A percentile compares a stretch with the other conserved stretches of the same genome.
phyloP scores from a whole-genome alignment of 2,113 vertebrate species.

The Panthera leo region DNA sequence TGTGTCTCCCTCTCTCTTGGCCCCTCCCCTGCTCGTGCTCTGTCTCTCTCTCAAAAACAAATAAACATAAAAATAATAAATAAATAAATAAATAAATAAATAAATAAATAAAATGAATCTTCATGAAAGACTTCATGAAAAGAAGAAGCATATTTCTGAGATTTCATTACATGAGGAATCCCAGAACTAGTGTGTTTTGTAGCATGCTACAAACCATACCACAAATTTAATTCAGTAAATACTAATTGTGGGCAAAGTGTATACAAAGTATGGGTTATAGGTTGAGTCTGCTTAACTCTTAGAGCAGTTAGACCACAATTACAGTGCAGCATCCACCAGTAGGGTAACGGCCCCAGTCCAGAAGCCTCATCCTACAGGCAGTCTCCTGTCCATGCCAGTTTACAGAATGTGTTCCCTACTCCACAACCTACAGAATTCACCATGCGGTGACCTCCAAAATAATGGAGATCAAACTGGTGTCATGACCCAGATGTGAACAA shows the following conservation, averaged over 20 bases:
- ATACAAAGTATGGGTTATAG: neutral
- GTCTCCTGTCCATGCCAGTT: neutral
- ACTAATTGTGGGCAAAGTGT: neutral
- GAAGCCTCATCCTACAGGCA: neutral
- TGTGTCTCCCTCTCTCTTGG: too few species aligned
- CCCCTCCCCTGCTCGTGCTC: too few species aligned
- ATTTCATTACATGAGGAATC: neutral
- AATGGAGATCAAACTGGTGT: neutral
- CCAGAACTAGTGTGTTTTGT: neutral
- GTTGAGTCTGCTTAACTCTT: neutral
- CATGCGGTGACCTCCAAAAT: neutral
- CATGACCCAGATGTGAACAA: neutral
- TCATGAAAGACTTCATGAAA: neutral
- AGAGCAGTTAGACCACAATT: neutral
- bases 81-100: too few species aligned
- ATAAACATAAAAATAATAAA: too few species aligned
- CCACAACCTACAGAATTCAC: neutral
- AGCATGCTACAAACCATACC: neutral
- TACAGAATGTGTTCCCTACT: neutral
- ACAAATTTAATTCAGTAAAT: neutral
- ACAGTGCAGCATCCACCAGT: neutral
- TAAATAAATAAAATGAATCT: neutral
- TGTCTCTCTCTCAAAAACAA: too few species aligned
- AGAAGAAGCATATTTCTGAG: neutral
- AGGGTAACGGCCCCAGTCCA: fast-evolving